A percentile compares a stretch with the other conserved stretches of the same genome.
phyloP scores from a whole-genome alignment of 2,797 vertebrate genomes.

The Coilia nasus region DNA sequence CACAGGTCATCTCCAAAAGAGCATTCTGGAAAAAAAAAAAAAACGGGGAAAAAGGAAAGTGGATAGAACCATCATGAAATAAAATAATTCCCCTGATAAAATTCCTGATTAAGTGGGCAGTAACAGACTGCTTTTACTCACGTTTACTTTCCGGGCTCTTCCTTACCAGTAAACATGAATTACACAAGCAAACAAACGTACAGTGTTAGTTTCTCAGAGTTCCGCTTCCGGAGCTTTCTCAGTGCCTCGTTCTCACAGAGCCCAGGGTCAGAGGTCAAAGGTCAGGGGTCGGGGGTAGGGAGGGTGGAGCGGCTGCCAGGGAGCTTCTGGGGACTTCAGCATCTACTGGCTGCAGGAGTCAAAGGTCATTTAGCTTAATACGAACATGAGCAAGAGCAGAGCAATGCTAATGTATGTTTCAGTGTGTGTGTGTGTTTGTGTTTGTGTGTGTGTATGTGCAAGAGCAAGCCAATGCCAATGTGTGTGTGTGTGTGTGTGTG shows the following conservation, averaged over 20 bases:
- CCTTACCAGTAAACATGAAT: neutral
- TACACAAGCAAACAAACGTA: neutral
- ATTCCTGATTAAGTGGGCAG: too few relatives aligned
- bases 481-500: too few relatives aligned
- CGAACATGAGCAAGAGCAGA: too few relatives aligned
- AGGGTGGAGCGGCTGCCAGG: neutral
- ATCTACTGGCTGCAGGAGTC: neutral
- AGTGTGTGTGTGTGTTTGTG: too few relatives aligned
- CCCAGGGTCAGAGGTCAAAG: neutral
- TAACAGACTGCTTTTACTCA: too few relatives aligned
- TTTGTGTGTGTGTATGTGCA: too few relatives aligned
- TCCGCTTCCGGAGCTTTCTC: neutral
- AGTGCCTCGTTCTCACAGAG: neutral
- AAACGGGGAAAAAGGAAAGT: conserved; percentile 35
- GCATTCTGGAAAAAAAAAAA: conserved; percentile 55
- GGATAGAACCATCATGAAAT: too few relatives aligned
- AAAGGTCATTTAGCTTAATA: neutral
- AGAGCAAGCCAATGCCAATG: too few relatives aligned
- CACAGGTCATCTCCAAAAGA: neutral
- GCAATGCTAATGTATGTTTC: too few relatives aligned
- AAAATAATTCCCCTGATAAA: too few relatives aligned
- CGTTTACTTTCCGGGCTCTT: too few relatives aligned
- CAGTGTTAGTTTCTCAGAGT: neutral
- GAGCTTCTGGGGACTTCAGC: neutral
- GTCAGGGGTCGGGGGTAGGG: neutral